Evolutionary conservation across 1,140 invertebrate genomes (phyloP).

Genomic region (Saccostrea glomerata): DNA sequence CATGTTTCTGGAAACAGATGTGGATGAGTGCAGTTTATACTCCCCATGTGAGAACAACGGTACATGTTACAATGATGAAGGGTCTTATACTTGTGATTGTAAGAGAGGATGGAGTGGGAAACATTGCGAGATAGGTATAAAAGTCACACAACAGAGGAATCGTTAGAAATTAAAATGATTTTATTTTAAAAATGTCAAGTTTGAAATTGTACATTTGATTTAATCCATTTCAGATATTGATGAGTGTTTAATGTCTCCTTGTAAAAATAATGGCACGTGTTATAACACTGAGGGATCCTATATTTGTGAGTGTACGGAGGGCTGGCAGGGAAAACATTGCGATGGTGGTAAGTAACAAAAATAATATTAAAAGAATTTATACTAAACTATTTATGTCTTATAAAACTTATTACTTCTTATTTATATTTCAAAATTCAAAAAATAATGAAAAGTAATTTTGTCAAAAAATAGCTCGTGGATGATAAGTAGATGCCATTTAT

Average conservation of each 20-base stretch:
- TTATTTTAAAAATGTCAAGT: neutral
- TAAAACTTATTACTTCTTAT: neutral
- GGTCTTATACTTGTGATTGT: slow-evolving; percentile 58
- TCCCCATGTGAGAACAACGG: slow-evolving; percentile 56
- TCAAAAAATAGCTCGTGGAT: too few species aligned
- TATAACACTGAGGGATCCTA: slow-evolving; percentile 35
- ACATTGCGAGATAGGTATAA: slow-evolving; percentile 47
- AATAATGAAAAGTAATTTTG: too few species aligned
- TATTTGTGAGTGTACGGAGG: slow-evolving; percentile 43
- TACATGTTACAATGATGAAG: slow-evolving; percentile 52
- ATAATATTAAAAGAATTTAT: neutral
- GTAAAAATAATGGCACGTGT: slow-evolving; percentile 43
- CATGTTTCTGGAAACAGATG: slow-evolving; percentile 13
- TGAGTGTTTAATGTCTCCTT: slow-evolving; percentile 41
- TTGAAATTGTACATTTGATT: neutral
- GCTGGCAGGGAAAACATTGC: slow-evolving; percentile 45
- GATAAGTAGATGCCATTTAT: neutral
- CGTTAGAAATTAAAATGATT: neutral
- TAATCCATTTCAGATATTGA: neutral
- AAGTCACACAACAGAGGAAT: neutral
- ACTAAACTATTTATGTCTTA: neutral
- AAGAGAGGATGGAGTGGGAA: slow-evolving; percentile 48
- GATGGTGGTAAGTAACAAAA: slow-evolving; percentile 61
- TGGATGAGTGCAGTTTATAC: slow-evolving; percentile 53
- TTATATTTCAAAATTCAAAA: too few species aligned